Evolutionary conservation across 2,797 vertebrate genomes (phyloP), one percentile per base, ranked within the genome.

Genomic region (Peromyscus melanophrys): DNA sequence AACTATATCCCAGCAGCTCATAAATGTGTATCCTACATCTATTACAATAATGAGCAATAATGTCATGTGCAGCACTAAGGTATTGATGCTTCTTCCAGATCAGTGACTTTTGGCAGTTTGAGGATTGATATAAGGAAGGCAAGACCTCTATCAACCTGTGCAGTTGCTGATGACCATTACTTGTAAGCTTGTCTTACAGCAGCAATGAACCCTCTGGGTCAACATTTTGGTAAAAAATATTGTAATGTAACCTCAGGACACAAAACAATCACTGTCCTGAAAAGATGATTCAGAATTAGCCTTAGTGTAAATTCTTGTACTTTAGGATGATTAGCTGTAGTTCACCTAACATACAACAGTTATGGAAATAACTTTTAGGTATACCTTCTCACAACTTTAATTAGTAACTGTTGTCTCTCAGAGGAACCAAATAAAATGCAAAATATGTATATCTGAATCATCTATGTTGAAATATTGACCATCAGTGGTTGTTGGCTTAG

Each of bases 261-360:
- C 31, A 55, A 85, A 57, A 91, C 27, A 59, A 16, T 7, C 10
- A 46, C 1, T 23, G 37, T 65, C 14, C 21, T 46, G n/a, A 34
- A 69, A 95, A 94, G 90, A 11, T 14, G 23, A 85, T 92, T 84
- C 49, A 80, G 37, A 89, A 61, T 73, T 90, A 84, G 52, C 1
- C 29, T 82, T 29, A 4, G 4, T 49, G 31, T 85, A 37, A 37
- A n/a, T 89, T 80, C 40, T 6, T 67, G 21, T 5, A 29, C 5
- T 40, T 52, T 13, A 61, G 52, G 19, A 80, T 77, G 25, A 69
- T 67, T 34, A 34, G 0, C 3, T 80, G 1, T 27, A 75, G 49
- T 77, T 94, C 29, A 46, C 19, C 52, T 80, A 92, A 34, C 21
- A 83, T 57, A 57, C 10, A 57, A 13, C 9, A 83, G 61, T 69